Percentiles rank a stretch among this genome's conserved stretches.
Conservation (phyloP, 1,140 invertebrate genomes). For the Zophobas atratus region DNA sequence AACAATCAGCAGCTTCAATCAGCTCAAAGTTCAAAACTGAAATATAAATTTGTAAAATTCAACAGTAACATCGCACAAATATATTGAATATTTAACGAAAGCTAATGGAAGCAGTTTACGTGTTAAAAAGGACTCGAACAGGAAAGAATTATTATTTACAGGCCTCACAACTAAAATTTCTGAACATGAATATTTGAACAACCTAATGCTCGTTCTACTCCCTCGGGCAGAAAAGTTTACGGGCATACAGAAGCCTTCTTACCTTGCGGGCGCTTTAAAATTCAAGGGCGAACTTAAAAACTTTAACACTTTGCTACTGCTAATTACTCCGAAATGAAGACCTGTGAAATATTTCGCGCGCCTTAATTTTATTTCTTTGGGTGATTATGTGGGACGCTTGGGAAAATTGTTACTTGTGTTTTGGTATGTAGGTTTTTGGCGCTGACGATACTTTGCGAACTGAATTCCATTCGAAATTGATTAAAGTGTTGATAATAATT, state of each 20-base stretch:
- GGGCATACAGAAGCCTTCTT: constrained; percentile 44
- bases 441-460: too few relatives aligned
- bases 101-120: constrained; percentile 51
- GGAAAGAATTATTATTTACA: constrained; percentile 52
- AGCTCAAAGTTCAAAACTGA: constrained; percentile 42
- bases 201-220: constrained; percentile 49
- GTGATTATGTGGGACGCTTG: constrained; percentile 6
- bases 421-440: too few relatives aligned
- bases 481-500: constrained; percentile 25
- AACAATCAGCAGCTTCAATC: background rate
- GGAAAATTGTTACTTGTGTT: background rate
- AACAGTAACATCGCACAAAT: constrained; percentile 45
- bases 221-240: constrained; percentile 44
- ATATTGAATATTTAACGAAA: constrained; percentile 54
- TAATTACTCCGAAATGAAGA: constrained; percentile 17
- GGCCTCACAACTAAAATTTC: constrained; percentile 52
- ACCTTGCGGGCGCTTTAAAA: constrained; percentile 34
- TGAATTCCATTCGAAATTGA: background rate
- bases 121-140: constrained; percentile 47
- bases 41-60: constrained; percentile 50
- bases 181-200: constrained; percentile 56
- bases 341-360: constrained; percentile 11
- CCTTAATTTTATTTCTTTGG: constrained; percentile 19
- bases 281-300: constrained; percentile 22
- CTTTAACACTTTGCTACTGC: constrained; percentile 7